Base-by-base conservation (phyloP, 2,797 vertebrate species). In the Spea hammondii region DNA sequence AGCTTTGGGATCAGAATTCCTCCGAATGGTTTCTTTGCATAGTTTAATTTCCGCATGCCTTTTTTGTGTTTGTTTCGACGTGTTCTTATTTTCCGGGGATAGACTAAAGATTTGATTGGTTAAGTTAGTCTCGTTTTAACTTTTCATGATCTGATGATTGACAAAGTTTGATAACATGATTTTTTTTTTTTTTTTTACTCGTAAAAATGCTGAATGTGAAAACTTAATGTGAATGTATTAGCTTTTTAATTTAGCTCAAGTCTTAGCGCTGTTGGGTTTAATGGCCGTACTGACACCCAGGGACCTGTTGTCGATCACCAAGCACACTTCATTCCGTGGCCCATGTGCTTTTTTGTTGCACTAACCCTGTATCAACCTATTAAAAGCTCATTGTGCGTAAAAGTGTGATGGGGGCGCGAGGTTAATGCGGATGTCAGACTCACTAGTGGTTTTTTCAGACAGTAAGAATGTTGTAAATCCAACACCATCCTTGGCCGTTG, bases 81-180 rank as follows among this genome's bases (percentile, higher is more conserved):
- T 17, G 3, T 62, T 32, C 9, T 59, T 4, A 57, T 12, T 32
- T 32, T 32, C 32, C 5, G 9, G 4, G 55, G 12, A 57, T 10
- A n/a, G 55, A 5, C 12, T 17, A 17, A 62, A 5, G 7, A 62
- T 9, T 7, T 79, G 32, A 32, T 8, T 67, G 75, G 71, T 81
- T 14, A 59, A 59, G 53, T 14, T 55, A 8, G 13, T 60, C 45
- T 81, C 51, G 49, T 70, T 79, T 75, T 5, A 17, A 62, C 12
- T 32, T 32, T 32, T 32, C 32, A 32, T 32, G 32, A 32, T 32
- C 32, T 32, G 32, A 32, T 32, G 32, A 62, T 32, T 5, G 6
- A 17, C 59, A 8, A 6, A 32, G 59, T 14, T 17, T 62, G 14
- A 6, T 17, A 6, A 7, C 6, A 17, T 32, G 32, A 32, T 32